Conservation (phyloP, 2,797 vertebrate genomes). For the Sebastes jordani region DNA sequence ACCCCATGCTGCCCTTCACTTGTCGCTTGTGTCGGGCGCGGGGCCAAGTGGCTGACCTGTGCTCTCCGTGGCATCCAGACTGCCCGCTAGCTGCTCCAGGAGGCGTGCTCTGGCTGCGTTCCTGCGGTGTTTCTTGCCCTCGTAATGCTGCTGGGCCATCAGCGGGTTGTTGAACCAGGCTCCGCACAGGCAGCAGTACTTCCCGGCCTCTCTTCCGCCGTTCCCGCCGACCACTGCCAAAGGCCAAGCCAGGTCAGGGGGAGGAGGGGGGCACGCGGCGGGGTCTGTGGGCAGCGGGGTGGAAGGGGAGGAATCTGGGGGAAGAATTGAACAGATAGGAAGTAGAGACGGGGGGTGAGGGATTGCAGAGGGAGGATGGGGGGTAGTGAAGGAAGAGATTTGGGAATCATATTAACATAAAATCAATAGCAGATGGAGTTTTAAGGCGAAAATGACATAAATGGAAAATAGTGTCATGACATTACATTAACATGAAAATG, state of each 20-base stretch:
- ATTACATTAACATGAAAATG: slow-evolving; percentile 25
- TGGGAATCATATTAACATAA: slow-evolving; percentile 5
- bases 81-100: slow-evolving; percentile 84
- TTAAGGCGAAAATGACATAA: slow-evolving; percentile 20
- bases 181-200: slow-evolving; percentile 87
- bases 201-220: slow-evolving; percentile 81
- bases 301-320: slow-evolving; percentile 79
- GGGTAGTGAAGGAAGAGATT: background rate
- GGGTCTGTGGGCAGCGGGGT: slow-evolving; percentile 77
- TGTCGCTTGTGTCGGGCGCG: slow-evolving; percentile 16
- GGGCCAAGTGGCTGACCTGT: slow-evolving; percentile 79
- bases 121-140: slow-evolving; percentile 88
- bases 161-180: slow-evolving; percentile 90
- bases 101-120: slow-evolving; percentile 85
- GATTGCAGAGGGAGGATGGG: background rate
- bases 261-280: slow-evolving; percentile 49
- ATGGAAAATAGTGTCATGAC: slow-evolving; percentile 30
- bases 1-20: slow-evolving; percentile 22
- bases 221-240: slow-evolving; percentile 67
- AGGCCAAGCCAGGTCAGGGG: slow-evolving; percentile 71
- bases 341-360: background rate
- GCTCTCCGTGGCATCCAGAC: slow-evolving; percentile 85
- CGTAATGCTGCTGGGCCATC: slow-evolving; percentile 90
- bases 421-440: slow-evolving; percentile 30
- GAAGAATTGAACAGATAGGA: background rate